These are phyloP conservation scores for Rhinichthys osculus DNA, from an alignment of 2,797 vertebrate genomes.

Conservation along the genomic window DNA sequence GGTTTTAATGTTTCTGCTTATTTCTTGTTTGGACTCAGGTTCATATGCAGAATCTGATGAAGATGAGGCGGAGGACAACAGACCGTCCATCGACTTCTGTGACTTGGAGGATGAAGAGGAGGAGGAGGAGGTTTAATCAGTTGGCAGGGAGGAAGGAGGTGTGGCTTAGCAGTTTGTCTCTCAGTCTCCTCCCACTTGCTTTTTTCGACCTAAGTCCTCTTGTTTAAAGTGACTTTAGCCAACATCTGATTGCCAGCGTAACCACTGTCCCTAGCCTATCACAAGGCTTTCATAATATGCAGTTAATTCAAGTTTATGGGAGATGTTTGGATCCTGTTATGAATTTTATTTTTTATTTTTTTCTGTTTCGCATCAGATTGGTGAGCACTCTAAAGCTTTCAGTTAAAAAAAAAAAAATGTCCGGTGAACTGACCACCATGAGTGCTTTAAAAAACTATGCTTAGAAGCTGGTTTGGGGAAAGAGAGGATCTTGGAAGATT, in stretches of 20 bases:
- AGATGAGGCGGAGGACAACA: conserved; percentile 80
- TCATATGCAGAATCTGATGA: conserved; percentile 87
- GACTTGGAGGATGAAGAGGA: conserved; percentile 74
- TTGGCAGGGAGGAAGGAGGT: background rate
- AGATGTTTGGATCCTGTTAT: conserved; percentile 34
- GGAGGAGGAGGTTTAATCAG: conserved; percentile 72
- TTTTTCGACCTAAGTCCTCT: background rate
- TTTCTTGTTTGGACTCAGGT: conserved; percentile 35
- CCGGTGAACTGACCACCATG: conserved; percentile 70
- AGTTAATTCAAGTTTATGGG: conserved; percentile 39
- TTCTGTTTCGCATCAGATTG: conserved; percentile 21
- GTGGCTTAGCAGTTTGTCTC: background rate
- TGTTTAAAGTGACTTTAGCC: conserved; percentile 29
- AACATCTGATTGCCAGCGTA: conserved; percentile 21
- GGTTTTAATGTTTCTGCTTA: background rate
- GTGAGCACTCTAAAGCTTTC: conserved; percentile 67
- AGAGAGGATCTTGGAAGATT: background rate
- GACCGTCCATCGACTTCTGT: conserved; percentile 82
- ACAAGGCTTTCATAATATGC: conserved; percentile 58
- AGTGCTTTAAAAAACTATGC: conserved; percentile 76
- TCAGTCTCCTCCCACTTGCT: background rate
- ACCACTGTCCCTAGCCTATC: conserved; percentile 52
- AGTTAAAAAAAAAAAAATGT: conserved; percentile 49
- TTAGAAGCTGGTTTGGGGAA: background rate
- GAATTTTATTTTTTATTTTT: background rate